Evolutionary conservation across 2,113 vertebrate genomes (phyloP), one percentile per base, ranked within the genome.

Genomic region (Clarias batrachus): DNA sequence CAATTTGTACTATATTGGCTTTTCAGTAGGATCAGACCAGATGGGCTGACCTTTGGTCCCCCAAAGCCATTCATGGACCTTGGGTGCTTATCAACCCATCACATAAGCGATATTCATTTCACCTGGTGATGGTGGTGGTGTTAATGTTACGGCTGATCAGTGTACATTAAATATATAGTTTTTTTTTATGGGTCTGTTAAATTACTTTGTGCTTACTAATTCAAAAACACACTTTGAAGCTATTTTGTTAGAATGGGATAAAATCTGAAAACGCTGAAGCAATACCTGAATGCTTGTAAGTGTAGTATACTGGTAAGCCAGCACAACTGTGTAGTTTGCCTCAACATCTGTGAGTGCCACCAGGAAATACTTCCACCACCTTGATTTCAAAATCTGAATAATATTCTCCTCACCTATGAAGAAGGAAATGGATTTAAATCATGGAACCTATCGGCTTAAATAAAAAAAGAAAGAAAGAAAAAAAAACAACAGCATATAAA

Each of bases 331-430:
- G 65, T 99, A 99, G 92, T 99, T 99, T 0, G 97, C 98, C 93
- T 99, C 97, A 68, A 99, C 97, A 21, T 99, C 98, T 1, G 95
- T 96, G 52, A 99, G 76, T n/a, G 93, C 97, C 93, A 99, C 93
- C 66, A 99, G 86, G n/a, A 98, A 52, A 81, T 99, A 99, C 87
- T 97, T 98, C 98, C 97, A 99, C 97, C 98, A 98, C 62, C 96
- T 97, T 78, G 85, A 93, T 90, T 95, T 97, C 89, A 99, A 86
- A 91, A 99, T 96, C 66, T 95, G 92, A 33, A 96, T 83, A 87
- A 98, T 92, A 89, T 93, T 96, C 19, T 92, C 91, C 33, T 92
- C 93, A 33, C 94, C 98, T 99, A 86, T 4, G 82, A 2, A 87
- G 68, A 37, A 80, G 52, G 23, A 9, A 70, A 60, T 4, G 16